Evolutionary conservation across 2,797 vertebrate species (phyloP).

Genomic region (Lateolabrax maculatus): DNA sequence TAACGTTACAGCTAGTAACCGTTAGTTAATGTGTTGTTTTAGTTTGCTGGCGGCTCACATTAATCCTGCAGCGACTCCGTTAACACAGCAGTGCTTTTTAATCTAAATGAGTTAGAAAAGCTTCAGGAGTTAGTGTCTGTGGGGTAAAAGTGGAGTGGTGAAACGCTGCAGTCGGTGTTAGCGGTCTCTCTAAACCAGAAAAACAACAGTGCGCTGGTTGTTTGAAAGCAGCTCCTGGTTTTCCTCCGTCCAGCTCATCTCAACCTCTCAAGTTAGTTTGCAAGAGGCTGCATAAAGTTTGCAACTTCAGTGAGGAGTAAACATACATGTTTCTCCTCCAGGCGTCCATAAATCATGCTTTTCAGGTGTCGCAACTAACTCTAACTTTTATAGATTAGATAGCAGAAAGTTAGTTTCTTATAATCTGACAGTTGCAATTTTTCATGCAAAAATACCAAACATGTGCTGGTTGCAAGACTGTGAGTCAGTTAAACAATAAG

Average conservation of each 20-base stretch:
- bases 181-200: too few species aligned
- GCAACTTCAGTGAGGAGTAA: background rate
- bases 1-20: slow-evolving; percentile 16
- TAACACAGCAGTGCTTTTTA: accelerated
- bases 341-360: background rate
- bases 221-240: background rate
- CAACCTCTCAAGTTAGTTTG: background rate
- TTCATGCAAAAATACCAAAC: background rate
- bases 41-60: too few species aligned
- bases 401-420: background rate
- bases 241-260: background rate
- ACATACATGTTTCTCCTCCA: background rate
- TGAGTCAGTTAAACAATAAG: background rate
- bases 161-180: slow-evolving; percentile 6
- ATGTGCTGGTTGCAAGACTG: background rate
- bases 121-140: too few species aligned
- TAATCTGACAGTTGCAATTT: too few species aligned
- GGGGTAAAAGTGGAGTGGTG: background rate
- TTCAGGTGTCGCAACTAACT: too few species aligned
- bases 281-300: background rate
- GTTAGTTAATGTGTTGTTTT: background rate
- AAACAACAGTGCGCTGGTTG: background rate
- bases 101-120: background rate
- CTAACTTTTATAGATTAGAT: background rate
- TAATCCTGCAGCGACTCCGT: too few species aligned